Conservation (phyloP, 2,113 vertebrate genomes). For the Antechinus stuartii region DNA sequence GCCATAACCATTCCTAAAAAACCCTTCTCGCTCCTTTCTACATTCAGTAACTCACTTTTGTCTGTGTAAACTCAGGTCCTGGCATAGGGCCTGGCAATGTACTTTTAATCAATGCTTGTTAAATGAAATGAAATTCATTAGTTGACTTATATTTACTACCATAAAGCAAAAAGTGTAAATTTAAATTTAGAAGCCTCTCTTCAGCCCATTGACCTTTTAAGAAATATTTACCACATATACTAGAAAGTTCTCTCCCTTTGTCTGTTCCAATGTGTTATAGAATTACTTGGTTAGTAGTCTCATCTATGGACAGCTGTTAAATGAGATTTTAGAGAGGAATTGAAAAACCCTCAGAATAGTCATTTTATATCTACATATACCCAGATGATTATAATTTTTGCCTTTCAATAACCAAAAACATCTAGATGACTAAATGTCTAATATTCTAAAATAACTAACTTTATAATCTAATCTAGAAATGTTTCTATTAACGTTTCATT, state of each 20-base stretch:
- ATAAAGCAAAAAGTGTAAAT: not conserved
- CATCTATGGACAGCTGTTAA: not conserved
- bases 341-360: not conserved
- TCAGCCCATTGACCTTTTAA: not conserved
- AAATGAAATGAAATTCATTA: not conserved
- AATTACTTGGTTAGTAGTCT: not conserved
- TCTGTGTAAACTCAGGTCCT: not conserved
- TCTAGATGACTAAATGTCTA: conserved; percentile 17
- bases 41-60: not conserved
- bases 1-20: not conserved
- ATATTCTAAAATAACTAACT: conserved; percentile 25
- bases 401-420: conserved; percentile 21
- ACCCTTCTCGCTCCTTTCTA: not conserved
- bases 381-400: conserved; percentile 45
- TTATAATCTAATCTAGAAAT: conserved; percentile 7
- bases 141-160: not conserved
- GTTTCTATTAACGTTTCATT: conserved; percentile 58
- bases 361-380: not conserved
- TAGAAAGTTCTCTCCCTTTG: not conserved
- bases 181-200: not conserved
- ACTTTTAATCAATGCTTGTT: conserved; percentile 4
- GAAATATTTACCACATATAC: too few species aligned
- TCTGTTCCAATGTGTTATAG: not conserved
- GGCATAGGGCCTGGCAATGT: not conserved
- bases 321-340: not conserved